A percentile compares a stretch with the other conserved stretches of the same genome.
phyloP scores from a whole-genome alignment of 2,888 invertebrate genomes.

The Sminthurinus aureus region DNA sequence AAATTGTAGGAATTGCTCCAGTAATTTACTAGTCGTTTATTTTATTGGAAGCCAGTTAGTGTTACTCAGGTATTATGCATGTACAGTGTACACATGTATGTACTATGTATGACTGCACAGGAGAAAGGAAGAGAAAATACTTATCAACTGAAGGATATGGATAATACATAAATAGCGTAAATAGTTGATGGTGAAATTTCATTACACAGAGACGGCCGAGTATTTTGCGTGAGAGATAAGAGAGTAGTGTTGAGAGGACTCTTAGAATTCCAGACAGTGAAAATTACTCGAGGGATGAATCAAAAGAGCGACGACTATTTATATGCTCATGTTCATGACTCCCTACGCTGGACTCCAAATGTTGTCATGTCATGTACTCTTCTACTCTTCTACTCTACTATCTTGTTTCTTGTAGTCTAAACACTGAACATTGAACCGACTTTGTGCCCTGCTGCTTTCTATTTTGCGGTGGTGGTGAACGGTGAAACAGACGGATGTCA shows the following conservation, averaged over 20 bases:
- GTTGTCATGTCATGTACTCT: neutral
- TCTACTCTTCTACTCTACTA: neutral
- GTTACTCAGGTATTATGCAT: neutral
- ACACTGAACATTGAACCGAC: neutral
- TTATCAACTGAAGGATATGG: neutral
- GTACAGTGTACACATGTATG: too few relatives aligned
- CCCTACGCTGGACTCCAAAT: neutral
- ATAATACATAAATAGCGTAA: too few relatives aligned
- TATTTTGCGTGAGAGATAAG: neutral
- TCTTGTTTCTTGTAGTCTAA: neutral
- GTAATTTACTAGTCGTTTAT: neutral
- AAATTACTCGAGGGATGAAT: constrained; percentile 34
- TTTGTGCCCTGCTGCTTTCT: neutral
- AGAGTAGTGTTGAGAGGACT: constrained; percentile 15
- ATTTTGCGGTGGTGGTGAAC: neutral
- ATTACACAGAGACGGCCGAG: neutral
- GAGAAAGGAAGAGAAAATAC: neutral
- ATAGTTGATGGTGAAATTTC: neutral
- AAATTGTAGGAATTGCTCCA: too few relatives aligned
- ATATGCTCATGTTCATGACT: constrained; percentile 8
- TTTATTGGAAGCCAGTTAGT: neutral
- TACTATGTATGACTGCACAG: neutral
- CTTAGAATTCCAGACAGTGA: constrained; percentile 27
- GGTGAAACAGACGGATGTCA: neutral
- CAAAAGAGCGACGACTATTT: constrained; percentile 26